Evolutionary conservation across 2,888 invertebrate species (phyloP).

Genomic region (Zootermopsis nevadensis): DNA sequence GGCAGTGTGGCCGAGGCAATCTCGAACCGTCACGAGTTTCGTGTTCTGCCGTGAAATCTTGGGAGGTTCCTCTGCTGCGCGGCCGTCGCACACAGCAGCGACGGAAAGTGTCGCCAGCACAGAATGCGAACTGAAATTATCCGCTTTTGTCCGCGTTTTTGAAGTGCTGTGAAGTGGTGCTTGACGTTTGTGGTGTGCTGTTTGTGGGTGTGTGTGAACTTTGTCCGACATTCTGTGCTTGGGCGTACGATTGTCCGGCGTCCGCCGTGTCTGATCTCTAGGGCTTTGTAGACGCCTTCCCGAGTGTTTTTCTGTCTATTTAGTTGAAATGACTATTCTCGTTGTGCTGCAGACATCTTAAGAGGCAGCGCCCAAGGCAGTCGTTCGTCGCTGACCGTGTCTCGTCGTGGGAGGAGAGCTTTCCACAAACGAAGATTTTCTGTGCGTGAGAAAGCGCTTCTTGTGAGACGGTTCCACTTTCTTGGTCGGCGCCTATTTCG

Average conservation of each 20-base stretch:
- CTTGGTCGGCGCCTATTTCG: neutral
- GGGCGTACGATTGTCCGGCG: neutral
- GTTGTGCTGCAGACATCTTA: slow-evolving; percentile 13
- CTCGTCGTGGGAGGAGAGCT: too few species aligned
- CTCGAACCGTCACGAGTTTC: too few species aligned
- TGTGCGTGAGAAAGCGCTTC: too few species aligned
- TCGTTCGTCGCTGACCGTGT: neutral
- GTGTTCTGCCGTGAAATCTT: too few species aligned
- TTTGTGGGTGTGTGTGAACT: too few species aligned
- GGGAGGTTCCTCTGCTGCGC: too few species aligned
- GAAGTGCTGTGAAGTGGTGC: slow-evolving; percentile 6
- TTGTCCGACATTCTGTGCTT: neutral
- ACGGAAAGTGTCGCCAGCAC: too few species aligned
- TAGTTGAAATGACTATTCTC: neutral
- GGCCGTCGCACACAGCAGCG: too few species aligned
- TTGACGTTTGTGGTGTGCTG: neutral
- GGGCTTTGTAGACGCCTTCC: too few species aligned
- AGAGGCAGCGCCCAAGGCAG: neutral
- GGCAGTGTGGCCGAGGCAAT: neutral
- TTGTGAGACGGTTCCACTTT: too few species aligned
- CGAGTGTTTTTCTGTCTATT: neutral
- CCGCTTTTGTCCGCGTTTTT: neutral
- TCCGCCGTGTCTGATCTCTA: neutral
- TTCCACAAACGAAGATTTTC: too few species aligned
- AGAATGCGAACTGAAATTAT: neutral